Conservation (phyloP, 2,113 vertebrate genomes). For the Accipiter cooperii region DNA sequence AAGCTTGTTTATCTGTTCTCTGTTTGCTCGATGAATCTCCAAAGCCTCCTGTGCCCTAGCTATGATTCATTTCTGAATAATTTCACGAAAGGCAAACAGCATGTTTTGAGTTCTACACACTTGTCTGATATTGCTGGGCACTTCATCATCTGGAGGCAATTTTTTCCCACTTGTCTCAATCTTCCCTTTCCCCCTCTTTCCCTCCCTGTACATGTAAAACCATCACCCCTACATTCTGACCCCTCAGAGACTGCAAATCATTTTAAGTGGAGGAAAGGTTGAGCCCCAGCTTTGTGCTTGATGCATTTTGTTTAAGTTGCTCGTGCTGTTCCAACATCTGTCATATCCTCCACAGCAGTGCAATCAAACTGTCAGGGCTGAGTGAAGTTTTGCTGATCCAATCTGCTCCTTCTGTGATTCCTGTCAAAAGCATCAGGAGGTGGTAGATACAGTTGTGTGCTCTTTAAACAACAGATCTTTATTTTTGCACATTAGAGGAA, state of each 20-base stretch:
- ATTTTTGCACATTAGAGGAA: neutral
- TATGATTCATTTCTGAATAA: conserved; percentile 33
- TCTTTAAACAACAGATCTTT: conserved; percentile 45
- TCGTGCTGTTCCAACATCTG: conserved; percentile 47
- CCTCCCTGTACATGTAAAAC: neutral
- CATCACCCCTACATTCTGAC: neutral
- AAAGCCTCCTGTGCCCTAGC: neutral
- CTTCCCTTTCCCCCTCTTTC: neutral
- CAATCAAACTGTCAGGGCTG: conserved; percentile 53
- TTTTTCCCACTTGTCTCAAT: neutral
- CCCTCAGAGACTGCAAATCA: neutral
- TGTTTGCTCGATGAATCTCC: neutral
- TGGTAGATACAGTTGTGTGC: conserved; percentile 37
- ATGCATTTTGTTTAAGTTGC: conserved; percentile 21
- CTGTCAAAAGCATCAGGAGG: conserved; percentile 44
- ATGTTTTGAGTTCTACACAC: neutral
- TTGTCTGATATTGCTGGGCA: neutral
- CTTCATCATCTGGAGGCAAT: conserved; percentile 26
- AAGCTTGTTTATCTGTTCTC: conserved; percentile 21
- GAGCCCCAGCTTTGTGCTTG: neutral
- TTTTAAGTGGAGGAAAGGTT: neutral
- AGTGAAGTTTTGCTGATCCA: conserved; percentile 53
- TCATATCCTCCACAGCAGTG: conserved; percentile 36
- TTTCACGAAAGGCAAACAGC: conserved; percentile 27
- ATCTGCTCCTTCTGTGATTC: conserved; percentile 35